Evolutionary conservation across 2,888 invertebrate species (phyloP).

Genomic region (Melinaea menophilus): DNA sequence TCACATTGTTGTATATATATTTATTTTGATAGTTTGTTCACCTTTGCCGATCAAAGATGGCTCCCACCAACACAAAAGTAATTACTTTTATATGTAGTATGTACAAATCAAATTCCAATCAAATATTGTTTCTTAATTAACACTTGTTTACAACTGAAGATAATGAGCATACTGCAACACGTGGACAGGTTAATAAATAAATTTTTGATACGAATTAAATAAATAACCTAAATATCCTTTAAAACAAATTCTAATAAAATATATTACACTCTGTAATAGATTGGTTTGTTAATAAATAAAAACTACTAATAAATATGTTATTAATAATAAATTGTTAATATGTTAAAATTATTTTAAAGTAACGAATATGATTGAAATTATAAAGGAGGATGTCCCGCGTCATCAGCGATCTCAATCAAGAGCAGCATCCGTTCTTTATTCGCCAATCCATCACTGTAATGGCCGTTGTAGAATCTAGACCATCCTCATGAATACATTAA

Average conservation of each 20-base stretch:
- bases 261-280: too few species aligned
- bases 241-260: too few species aligned
- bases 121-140: background rate
- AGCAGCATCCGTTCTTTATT: constrained; percentile 46
- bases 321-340: background rate
- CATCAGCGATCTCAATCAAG: constrained; percentile 34
- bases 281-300: too few species aligned
- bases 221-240: too few species aligned
- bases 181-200: background rate
- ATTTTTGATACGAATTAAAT: too few species aligned
- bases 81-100: background rate
- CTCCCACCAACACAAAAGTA: background rate
- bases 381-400: constrained; percentile 33
- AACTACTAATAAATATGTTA: background rate
- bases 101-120: background rate
- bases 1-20: background rate
- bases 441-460: constrained; percentile 56
- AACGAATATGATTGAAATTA: too few species aligned
- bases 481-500: constrained; percentile 9
- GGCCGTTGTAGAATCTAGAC: constrained; percentile 15
- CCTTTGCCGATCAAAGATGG: background rate
- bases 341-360: background rate
- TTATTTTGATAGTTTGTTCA: background rate
- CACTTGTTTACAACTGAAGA: background rate
- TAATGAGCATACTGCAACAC: background rate